A percentile compares a stretch with the other conserved stretches of the same genome.
These are phyloP conservation scores for Eurytemora carolleeae DNA, from an alignment of 1,140 invertebrate species.

Conservation along the genomic window DNA sequence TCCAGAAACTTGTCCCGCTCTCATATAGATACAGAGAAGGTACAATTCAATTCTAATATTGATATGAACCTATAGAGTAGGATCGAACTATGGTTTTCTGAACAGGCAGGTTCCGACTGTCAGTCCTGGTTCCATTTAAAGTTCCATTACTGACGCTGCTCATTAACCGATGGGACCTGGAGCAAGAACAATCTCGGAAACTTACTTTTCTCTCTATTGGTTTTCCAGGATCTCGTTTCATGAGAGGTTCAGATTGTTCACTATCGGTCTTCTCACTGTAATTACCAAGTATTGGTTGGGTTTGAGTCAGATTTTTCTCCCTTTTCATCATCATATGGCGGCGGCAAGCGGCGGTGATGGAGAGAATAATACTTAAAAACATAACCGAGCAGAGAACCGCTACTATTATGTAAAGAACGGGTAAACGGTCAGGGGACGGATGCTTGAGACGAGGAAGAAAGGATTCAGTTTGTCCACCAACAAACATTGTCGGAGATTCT, in stretches of 20 bases:
- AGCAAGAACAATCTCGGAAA: conserved; percentile 3
- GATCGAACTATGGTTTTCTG: conserved; percentile 10
- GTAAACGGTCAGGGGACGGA: not conserved
- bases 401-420: conserved; percentile 10
- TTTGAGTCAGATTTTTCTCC: not conserved
- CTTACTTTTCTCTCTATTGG: not conserved
- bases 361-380: conserved; percentile 1
- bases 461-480: conserved; percentile 7
- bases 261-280: no score
- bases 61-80: conserved; percentile 14
- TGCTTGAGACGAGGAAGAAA: not conserved
- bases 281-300: not conserved
- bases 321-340: not conserved
- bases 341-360: not conserved
- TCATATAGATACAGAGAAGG: no score
- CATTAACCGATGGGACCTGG: not conserved
- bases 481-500: conserved; percentile 4
- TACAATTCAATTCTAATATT: no score
- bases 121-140: not conserved
- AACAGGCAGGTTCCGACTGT: not conserved
- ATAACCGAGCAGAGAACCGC: conserved; percentile 4
- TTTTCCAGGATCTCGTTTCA: not conserved
- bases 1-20: no score
- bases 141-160: not conserved
- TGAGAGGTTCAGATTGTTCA: conserved; percentile 3